These are phyloP conservation scores for Agrotis puta DNA, from an alignment of 2,888 invertebrate species.

Conservation along the genomic window DNA sequence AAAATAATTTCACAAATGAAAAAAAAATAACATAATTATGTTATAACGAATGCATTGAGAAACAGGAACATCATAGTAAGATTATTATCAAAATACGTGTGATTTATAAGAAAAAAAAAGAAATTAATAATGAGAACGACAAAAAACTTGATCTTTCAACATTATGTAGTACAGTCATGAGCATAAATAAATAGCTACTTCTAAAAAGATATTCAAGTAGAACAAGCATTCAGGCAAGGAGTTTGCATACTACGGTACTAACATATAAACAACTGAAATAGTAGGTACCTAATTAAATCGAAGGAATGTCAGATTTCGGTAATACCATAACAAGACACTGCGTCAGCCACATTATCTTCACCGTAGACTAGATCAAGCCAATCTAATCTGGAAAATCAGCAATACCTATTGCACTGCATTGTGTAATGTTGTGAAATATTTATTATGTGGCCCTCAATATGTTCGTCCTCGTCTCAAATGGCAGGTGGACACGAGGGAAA, in stretches of 20 bases:
- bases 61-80: not conserved
- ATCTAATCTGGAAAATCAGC: constrained; percentile 35
- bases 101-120: no score
- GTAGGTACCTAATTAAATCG: not conserved
- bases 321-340: not conserved
- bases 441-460: not conserved
- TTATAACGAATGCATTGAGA: not conserved
- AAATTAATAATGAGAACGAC: no score
- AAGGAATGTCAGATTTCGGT: not conserved
- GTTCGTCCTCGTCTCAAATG: not conserved
- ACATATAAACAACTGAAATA: no score
- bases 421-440: constrained; percentile 43
- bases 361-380: not conserved
- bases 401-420: constrained; percentile 21
- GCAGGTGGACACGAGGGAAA: not conserved
- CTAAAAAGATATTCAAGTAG: no score
- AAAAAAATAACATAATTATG: no score
- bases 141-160: no score
- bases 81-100: no score
- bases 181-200: no score
- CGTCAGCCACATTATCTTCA: constrained; percentile 21
- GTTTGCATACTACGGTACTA: no score
- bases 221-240: no score
- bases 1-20: no score
- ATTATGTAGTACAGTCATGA: no score